Evolutionary conservation across 2,113 vertebrate genomes (phyloP), one percentile per base, ranked within the genome.

Genomic region (Conger conger): DNA sequence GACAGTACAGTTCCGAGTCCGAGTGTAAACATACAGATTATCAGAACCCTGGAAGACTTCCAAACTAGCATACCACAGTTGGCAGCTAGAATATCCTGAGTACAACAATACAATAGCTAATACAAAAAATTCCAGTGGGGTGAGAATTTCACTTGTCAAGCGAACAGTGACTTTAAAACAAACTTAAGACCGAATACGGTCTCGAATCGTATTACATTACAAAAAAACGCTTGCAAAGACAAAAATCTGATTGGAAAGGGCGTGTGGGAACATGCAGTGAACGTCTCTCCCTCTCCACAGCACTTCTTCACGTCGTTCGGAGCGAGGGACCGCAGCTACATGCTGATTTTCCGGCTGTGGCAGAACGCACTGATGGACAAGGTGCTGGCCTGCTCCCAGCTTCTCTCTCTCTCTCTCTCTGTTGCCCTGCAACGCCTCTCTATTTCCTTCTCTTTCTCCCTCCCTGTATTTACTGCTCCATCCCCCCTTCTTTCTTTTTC

Each of bases 241-340:
- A n/a, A n/a, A n/a, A n/a, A n/a, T n/a, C n/a, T n/a, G n/a, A 63
- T 3, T 63, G 27, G 60, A 63, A 63, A 76, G 76, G 17, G 54
- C 54, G 15, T 57, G 8, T 57, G 54, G 33, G 68, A 35, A 57
- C 54, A 57, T 37, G 23, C n/a, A 83, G 73, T 78, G 6, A 50
- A 50, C 15, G 0, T 50, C 3, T 50, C 45, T 50, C 45, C 9
- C 40, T 1, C 4, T 0, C 50, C 83, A 18, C 91, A 97, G 97
- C 96, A 97, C 90, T 97, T 97, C 93, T 97, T 97, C 93, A 97
- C 97, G 0, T 98, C 97, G 27, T 97, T 98, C 0, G 97, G 97
- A 2, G 97, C 97, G 33, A 94, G 97, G 8, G 97, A 98, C 89
- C 96, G 97, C 84, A 98, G 96, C 89, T 98, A 95, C 93, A 95